Evolutionary conservation across 2,888 invertebrate species (phyloP), one percentile per base, ranked within the genome.

Genomic region (Temnothorax ravouxi): DNA sequence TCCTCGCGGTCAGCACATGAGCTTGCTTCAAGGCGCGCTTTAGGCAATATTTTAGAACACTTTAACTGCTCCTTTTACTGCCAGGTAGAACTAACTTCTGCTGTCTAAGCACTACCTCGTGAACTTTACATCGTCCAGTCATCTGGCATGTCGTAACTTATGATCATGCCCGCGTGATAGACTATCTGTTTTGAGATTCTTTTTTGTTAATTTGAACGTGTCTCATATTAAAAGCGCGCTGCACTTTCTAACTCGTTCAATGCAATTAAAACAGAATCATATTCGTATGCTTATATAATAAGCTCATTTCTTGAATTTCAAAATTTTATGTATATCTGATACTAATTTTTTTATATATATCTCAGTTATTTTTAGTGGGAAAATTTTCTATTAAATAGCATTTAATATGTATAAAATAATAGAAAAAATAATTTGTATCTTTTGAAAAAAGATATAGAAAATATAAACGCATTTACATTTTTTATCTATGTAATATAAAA

Each of bases 51-150:
- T 89, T 88, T 86, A 89, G 80, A 79, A 83, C 71, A 75, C 76
- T 87, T 87, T 84, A 85, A 89, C 85, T 85, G 67, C 75, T 77
- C 83, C 84, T 87, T 88, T 87, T 85, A 86, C 66, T 87, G 75
- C 88, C 87, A 89, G 89, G 86, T 89, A 87, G 88, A 87, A 87
- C 88, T 82, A 88, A 89, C 86, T 80, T n/a, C 47, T 59, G 83
- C 66, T 75, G 82, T 72, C 84, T 86, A 85, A 84, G 83, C 82
- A 79, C 25, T 61, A 72, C 87, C 84, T 88, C 88, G 88, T 86
- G 88, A 89, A 89, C 79, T 85, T 75, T 83, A 64, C 50, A 76
- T 82, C 44, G 84, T 62, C 62, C 88, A 76, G 87, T 88, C 79
- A 83, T 86, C 88, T 69, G 79, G 66, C 72, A 74, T 87, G 83